Base-by-base conservation (phyloP, 2,113 vertebrate genomes). In the Hippocampus guttulatus region DNA sequence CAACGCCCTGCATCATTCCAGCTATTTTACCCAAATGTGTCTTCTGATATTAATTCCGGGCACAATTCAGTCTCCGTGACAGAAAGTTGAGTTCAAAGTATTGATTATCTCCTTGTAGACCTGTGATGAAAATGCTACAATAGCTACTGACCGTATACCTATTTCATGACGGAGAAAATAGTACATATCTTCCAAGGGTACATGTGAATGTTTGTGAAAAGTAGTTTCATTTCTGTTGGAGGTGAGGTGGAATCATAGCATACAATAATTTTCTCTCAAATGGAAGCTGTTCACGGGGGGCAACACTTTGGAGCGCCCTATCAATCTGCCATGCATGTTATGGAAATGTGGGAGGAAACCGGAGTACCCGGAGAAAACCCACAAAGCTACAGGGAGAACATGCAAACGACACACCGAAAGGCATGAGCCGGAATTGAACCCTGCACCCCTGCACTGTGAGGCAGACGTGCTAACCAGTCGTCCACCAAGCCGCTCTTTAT, bases 151-250 rank as follows among this genome's bases (percentile, higher is more conserved):
- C 71, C 74, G 73, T 87, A 71, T 47, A 76, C 66, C 75, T 72
- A 76, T 30, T 76, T 69, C 83, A 83, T 76, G 79, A 69, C 49
- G 64, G 51, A n/a, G 67, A 81, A 83, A 79, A 76, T 70, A 81
- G 81, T 75, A 74, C 62, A 60, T 18, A 40, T 65, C 65, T 72
- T 77, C 71, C 57, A 62, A 57, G 66, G 74, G 62, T 64, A 67
- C 61, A 70, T 54, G 33, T 49, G 69, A 75, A 73, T 82, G 69
- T 79, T 1, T n/a, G 52, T 54, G 8, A 21, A 54, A n/a, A 54
- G 21, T n/a, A 54, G 52, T 9, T 23, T 54, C 49, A 8, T 54
- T 54, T 54, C 52, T 54, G 21, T 54, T 15, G n/a, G 21, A 54
- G 52, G 11, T n/a, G 21, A 54, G 52, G 2, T 23, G 8, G 52